Evolutionary conservation across 2,888 invertebrate species (phyloP), one percentile per base, ranked within the genome.

Genomic region (Rotaria magnacalcarata): DNA sequence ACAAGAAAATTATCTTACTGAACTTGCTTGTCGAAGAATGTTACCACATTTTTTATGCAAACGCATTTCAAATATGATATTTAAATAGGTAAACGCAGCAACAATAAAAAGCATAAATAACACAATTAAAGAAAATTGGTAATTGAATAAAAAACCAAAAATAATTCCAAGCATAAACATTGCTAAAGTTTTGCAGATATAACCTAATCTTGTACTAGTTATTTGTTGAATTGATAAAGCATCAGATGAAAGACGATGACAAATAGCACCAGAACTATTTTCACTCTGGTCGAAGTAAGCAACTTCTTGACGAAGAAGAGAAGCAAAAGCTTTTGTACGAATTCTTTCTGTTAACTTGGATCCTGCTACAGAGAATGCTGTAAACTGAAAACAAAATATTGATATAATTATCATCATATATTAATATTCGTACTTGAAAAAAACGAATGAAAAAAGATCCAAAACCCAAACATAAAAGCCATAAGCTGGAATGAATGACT

Each of bases 131-230:
- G 56, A 24, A 21, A 58, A 1, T 58, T 4, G 21, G 5, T 8
- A 58, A n/a, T 7, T 4, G 24, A 58, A 21, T 14, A 58, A 58
- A 58, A 6, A 58, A 58, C 56, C 56, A 21, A 58, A n/a, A 24
- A 58, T 7, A 58, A 58, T 6, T 24, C 56, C 56, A 24, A 58
- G 6, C 2, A 4, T 2, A 24, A 58, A 24, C 56, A 58, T 58
- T 2, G n/a, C n/a, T 7, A n/a, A 1, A 21, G 8, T 2, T 58
- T 58, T 24, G 24, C 56, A 58, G 21, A 91, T 88, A 16, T 89
- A 89, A 4, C 91, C 92, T 16, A 92, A 88, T 74, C 91, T 89
- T 58, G 89, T 89, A 80, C 92, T 92, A 54, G 92, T 90, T 21
- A 91, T 91, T 24, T 58, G 11, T 21, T 58, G 56, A 58, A 58